Conservation (phyloP, 2,888 invertebrate species). For the Rhabditophanes sp. region DNA sequence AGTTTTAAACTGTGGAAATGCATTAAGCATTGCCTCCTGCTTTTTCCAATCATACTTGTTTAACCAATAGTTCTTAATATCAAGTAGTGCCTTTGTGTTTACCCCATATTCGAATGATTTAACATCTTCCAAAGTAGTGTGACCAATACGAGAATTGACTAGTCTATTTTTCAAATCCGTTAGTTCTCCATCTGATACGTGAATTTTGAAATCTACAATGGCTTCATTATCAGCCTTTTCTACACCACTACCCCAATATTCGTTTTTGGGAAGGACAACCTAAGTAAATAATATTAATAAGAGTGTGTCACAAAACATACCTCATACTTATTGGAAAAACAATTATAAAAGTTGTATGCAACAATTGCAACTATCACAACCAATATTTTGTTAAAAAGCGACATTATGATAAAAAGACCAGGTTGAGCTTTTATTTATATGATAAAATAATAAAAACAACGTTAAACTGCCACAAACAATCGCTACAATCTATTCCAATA, state of each 20-base stretch:
- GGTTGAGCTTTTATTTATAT: too few species aligned
- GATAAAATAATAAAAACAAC: too few species aligned
- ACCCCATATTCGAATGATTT: constrained; percentile 65
- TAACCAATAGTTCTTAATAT: constrained; percentile 61
- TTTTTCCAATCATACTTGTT: constrained; percentile 60
- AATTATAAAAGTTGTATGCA: too few species aligned
- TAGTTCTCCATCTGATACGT: constrained; percentile 12
- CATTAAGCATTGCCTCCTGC: constrained; percentile 57
- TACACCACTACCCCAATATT: constrained; percentile 16
- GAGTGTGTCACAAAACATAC: too few species aligned
- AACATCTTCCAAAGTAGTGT: constrained; percentile 35
- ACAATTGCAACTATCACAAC: too few species aligned
- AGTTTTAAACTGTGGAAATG: constrained; percentile 58
- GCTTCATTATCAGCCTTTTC: constrained; percentile 10
- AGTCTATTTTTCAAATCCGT: constrained; percentile 47
- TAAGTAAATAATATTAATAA: too few species aligned
- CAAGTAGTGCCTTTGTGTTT: constrained; percentile 52
- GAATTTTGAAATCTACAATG: constrained; percentile 15
- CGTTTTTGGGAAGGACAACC: constrained; percentile 13
- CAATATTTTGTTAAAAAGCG: too few species aligned
- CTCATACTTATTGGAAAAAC: too few species aligned
- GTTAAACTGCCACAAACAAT: too few species aligned
- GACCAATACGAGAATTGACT: constrained; percentile 40
- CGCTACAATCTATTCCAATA: too few species aligned
- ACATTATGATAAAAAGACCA: too few species aligned